These are phyloP conservation scores for Holacanthus passer DNA, from an alignment of 2,113 vertebrate genomes.

Conservation along the genomic window DNA sequence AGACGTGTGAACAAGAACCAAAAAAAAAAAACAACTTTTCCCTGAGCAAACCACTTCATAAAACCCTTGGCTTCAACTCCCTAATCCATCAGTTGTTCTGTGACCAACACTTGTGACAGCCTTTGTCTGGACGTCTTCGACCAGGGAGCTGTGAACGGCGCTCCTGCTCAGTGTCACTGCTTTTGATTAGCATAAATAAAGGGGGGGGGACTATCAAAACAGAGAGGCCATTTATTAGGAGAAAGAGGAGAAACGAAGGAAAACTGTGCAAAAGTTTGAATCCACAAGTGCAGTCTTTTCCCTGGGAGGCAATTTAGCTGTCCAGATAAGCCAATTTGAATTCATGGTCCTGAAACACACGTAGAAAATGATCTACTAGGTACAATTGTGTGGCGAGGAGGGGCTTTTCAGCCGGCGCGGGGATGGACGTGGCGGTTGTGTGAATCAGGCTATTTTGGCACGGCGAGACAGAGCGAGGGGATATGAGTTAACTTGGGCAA, in stretches of 20 bases:
- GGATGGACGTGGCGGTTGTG: constrained; percentile 73
- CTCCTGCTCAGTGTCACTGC: constrained; percentile 77
- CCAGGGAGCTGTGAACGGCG: constrained; percentile 67
- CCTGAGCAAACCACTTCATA: constrained; percentile 60
- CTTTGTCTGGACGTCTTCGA: constrained; percentile 77
- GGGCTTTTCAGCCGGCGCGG: constrained; percentile 66
- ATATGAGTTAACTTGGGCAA: constrained; percentile 68
- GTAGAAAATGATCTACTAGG: constrained; percentile 60
- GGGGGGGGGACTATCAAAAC: constrained; percentile 74
- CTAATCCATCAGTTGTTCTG: constrained; percentile 81
- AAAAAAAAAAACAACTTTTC: constrained; percentile 45
- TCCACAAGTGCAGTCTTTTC: constrained; percentile 58
- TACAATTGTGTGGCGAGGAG: constrained; percentile 51
- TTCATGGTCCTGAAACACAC: constrained; percentile 51
- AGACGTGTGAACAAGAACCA: constrained; percentile 53
- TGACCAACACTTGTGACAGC: constrained; percentile 81
- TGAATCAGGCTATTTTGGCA: constrained; percentile 78
- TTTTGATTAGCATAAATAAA: constrained; percentile 84
- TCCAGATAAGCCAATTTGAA: constrained; percentile 76
- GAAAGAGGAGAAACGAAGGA: constrained; percentile 58
- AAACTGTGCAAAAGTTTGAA: constrained; percentile 67
- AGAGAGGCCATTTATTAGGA: constrained; percentile 81
- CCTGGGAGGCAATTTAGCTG: constrained; percentile 78
- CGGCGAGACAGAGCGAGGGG: constrained; percentile 35
- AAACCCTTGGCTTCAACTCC: constrained; percentile 68